Conservation (phyloP, 2,888 invertebrate species). For the Conops quadrifasciatus region DNA sequence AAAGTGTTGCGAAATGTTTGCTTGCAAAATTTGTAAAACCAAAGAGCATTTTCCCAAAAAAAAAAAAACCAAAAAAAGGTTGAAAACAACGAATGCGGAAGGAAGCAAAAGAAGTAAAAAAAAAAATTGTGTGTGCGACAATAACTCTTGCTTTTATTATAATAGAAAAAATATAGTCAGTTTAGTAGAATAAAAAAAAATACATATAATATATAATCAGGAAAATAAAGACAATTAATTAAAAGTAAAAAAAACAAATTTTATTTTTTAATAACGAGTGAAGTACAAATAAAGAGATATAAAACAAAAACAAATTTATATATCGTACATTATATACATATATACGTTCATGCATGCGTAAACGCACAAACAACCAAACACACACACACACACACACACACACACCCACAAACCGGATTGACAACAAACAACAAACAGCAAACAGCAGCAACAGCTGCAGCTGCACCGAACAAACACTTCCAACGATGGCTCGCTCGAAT, state of each 20-base stretch:
- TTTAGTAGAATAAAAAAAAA: no score
- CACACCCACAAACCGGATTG: neutral
- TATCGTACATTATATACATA: no score
- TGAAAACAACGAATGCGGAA: neutral
- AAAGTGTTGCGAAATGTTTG: no score
- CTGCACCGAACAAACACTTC: neutral
- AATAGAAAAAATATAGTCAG: neutral
- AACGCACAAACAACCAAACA: neutral
- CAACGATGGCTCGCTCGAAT: conserved; percentile 14
- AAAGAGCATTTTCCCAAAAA: neutral
- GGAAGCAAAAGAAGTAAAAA: neutral
- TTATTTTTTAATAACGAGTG: no score
- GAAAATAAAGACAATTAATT: conserved; percentile 15
- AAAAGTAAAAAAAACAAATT: conserved; percentile 7
- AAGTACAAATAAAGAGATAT: no score
- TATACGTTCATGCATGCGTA: no score
- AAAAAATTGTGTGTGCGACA: no score
- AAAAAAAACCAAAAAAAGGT: neutral
- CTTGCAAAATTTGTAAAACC: neutral
- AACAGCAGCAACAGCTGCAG: conserved; percentile 7
- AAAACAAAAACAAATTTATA: no score
- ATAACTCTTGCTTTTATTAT: neutral
- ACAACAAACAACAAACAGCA: neutral
- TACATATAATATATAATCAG: no score
- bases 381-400: neutral